These are phyloP conservation scores for Semotilus atromaculatus DNA, from an alignment of 2,797 vertebrate species.

Conservation along the genomic window DNA sequence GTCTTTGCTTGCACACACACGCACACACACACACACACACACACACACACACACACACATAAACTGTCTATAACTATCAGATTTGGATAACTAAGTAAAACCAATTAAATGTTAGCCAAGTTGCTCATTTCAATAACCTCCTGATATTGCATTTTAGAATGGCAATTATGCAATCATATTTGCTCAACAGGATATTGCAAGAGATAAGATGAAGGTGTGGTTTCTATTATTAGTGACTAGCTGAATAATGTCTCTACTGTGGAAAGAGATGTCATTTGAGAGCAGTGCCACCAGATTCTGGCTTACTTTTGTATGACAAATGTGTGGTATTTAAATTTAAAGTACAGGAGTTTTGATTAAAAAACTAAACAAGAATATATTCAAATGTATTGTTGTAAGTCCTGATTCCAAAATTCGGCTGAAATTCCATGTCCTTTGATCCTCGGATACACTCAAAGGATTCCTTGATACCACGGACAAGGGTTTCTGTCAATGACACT, in stretches of 20 bases:
- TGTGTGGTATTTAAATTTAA: background rate
- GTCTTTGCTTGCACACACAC: background rate
- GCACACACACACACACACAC: background rate
- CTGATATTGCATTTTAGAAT: conserved; percentile 72
- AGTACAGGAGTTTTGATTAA: background rate
- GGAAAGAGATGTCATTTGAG: conserved; percentile 2
- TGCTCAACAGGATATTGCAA: conserved; percentile 74
- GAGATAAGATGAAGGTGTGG: conserved; percentile 66
- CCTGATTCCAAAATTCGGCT: conserved; percentile 35
- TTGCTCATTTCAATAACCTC: conserved; percentile 62
- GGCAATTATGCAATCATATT: conserved; percentile 72
- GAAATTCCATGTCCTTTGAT: conserved; percentile 66
- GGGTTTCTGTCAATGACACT: conserved; percentile 75
- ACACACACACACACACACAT: background rate
- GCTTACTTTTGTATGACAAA: background rate
- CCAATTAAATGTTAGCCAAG: conserved; percentile 69
- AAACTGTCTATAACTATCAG: conserved; percentile 2
- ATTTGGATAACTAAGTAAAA: conserved; percentile 29
- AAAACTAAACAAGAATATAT: background rate
- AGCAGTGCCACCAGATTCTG: background rate
- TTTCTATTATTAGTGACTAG: conserved; percentile 67
- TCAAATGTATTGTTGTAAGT: background rate
- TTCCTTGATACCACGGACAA: conserved; percentile 67
- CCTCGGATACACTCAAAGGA: conserved; percentile 71
- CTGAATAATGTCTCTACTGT: conserved; percentile 44